These are phyloP conservation scores for Melanostoma scalare DNA, from an alignment of 2,888 invertebrate genomes.

Conservation along the genomic window DNA sequence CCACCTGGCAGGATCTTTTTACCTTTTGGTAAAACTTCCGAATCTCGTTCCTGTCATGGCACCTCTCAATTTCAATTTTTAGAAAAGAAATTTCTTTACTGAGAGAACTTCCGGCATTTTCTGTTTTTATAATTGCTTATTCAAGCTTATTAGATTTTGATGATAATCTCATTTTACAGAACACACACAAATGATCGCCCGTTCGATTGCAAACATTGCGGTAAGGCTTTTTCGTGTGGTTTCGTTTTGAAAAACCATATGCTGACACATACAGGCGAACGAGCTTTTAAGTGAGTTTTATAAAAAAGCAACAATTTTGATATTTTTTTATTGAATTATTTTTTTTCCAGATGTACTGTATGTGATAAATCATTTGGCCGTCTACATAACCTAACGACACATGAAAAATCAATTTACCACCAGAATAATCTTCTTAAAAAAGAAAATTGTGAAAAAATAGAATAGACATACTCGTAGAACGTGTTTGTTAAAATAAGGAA, in stretches of 20 bases:
- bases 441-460: slow-evolving; percentile 34
- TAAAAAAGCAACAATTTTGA: neutral
- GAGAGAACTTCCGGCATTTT: too few relatives aligned
- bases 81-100: too few relatives aligned
- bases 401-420: slow-evolving; percentile 60
- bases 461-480: slow-evolving; percentile 29
- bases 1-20: too few relatives aligned
- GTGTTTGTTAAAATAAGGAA: slow-evolving; percentile 6
- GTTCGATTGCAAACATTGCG: slow-evolving; percentile 53
- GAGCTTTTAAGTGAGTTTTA: slow-evolving; percentile 46
- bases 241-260: slow-evolving; percentile 67
- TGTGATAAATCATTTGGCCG: slow-evolving; percentile 64
- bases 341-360: slow-evolving; percentile 47
- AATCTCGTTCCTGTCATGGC: too few relatives aligned
- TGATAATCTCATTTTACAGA: slow-evolving; percentile 29
- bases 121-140: neutral
- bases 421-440: slow-evolving; percentile 52
- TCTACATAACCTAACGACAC: slow-evolving; percentile 52
- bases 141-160: neutral
- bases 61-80: too few relatives aligned
- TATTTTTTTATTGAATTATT: neutral
- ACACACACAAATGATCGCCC: slow-evolving; percentile 66
- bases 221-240: slow-evolving; percentile 53
- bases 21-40: too few relatives aligned
- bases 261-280: slow-evolving; percentile 49